Percentiles rank a stretch among this genome's conserved stretches.
These are phyloP conservation scores for Luehdorfia chinensis DNA, from an alignment of 1,140 invertebrate species.

Conservation along the genomic window DNA sequence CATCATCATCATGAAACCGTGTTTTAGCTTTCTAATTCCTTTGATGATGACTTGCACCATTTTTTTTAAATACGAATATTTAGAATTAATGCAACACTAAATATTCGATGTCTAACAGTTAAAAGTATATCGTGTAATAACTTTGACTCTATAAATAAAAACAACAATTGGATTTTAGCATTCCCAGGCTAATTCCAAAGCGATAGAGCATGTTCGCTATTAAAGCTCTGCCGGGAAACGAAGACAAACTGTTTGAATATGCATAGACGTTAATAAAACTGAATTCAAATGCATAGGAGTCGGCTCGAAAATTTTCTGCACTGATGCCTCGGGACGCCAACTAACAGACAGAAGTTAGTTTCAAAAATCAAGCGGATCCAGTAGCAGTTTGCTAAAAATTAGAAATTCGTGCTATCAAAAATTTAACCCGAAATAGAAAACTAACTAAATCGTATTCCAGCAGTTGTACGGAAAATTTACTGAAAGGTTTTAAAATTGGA, in stretches of 20 bases:
- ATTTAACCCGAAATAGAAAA: constrained; percentile 19
- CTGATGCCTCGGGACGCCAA: constrained; percentile 44
- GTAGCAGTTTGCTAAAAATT: constrained; percentile 48
- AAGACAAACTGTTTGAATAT: constrained; percentile 58
- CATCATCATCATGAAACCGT: too few species aligned
- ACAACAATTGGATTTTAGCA: too few species aligned
- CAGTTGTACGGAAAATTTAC: background rate
- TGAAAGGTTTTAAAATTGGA: constrained; percentile 12
- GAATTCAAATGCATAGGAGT: constrained; percentile 39
- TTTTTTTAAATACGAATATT: too few species aligned
- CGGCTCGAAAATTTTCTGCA: constrained; percentile 36
- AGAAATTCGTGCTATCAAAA: constrained; percentile 38
- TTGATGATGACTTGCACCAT: too few species aligned
- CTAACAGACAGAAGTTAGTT: constrained; percentile 49
- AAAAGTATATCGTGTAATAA: too few species aligned
- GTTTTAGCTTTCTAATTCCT: too few species aligned
- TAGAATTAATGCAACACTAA: too few species aligned
- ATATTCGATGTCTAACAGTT: too few species aligned
- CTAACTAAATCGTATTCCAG: constrained; percentile 1
- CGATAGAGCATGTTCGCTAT: constrained; percentile 25
- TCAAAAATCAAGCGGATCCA: constrained; percentile 46
- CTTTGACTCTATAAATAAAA: too few species aligned
- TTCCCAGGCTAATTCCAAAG: too few species aligned
- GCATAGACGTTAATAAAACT: constrained; percentile 60
- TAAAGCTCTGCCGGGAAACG: constrained; percentile 30